phyloP scores from a whole-genome alignment of 2,888 invertebrate species.

The Dryocosmus kuriphilus region DNA sequence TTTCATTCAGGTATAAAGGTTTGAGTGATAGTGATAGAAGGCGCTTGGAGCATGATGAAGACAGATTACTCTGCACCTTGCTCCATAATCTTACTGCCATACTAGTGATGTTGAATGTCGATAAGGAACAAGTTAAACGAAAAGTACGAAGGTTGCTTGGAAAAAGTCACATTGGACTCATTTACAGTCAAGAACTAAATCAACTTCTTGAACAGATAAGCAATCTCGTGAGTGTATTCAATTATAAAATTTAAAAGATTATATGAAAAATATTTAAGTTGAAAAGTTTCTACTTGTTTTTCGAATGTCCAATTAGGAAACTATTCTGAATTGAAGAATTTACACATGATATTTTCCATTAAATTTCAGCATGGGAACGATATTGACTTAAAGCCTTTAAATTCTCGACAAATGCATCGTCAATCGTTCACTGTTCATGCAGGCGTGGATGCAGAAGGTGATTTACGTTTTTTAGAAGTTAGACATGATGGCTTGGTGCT shows the following conservation, averaged over 20 bases:
- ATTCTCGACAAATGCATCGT: conserved; percentile 95
- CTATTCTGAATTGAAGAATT: conserved; percentile 87
- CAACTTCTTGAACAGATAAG: conserved; percentile 96
- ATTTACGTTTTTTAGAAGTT: conserved; percentile 93
- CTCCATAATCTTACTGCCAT: conserved; percentile 97
- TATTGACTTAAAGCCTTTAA: conserved; percentile 96
- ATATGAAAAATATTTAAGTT: neutral
- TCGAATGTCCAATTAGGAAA: neutral
- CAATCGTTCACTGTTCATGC: conserved; percentile 99
- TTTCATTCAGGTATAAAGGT: conserved; percentile 85
- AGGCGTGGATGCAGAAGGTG: conserved; percentile 94
- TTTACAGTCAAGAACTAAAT: conserved; percentile 98
- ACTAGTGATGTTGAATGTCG: conserved; percentile 94
- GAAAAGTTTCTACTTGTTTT: no score
- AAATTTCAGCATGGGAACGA: conserved; percentile 94
- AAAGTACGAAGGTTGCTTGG: conserved; percentile 96
- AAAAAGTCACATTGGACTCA: conserved; percentile 98
- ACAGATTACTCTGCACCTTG: conserved; percentile 95
- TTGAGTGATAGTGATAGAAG: conserved; percentile 95
- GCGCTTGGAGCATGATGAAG: conserved; percentile 98
- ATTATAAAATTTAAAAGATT: neutral
- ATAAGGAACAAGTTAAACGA: conserved; percentile 89
- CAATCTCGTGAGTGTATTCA: conserved; percentile 87
- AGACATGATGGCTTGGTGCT: conserved; percentile 96
- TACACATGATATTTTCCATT: conserved; percentile 82